Percentiles rank a stretch among this genome's conserved stretches.
phyloP scores from a whole-genome alignment of 2,113 vertebrate genomes.

The Tympanuchus pallidicinctus region DNA sequence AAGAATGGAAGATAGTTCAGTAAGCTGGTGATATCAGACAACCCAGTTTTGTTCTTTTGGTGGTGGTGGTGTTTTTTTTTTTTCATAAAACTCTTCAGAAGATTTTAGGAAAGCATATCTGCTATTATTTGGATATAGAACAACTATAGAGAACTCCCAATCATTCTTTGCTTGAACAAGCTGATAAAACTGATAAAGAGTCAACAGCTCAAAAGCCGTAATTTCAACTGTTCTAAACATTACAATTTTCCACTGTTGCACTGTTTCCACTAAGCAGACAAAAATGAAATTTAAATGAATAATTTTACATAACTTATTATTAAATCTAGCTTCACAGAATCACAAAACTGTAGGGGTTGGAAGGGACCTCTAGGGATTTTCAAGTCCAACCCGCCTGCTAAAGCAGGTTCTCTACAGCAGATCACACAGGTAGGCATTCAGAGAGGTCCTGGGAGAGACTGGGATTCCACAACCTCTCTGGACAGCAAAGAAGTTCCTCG shows the following conservation, averaged over 20 bases:
- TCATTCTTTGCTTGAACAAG: not conserved
- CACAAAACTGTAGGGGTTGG: too few relatives aligned
- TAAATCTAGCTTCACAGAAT: not conserved
- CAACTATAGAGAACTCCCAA: not conserved
- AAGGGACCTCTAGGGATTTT: too few relatives aligned
- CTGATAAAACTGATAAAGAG: not conserved
- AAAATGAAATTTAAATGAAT: not conserved
- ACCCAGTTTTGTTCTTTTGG: not conserved
- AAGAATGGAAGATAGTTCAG: not conserved
- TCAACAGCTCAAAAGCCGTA: not conserved
- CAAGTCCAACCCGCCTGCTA: too few relatives aligned
- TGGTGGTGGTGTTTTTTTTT: not conserved
- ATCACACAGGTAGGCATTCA: too few relatives aligned
- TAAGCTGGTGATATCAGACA: not conserved
- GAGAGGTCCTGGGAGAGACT: too few relatives aligned
- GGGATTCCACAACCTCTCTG: too few relatives aligned
- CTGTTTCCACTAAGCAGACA: not conserved
- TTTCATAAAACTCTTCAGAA: not conserved
- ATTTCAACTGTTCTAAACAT: not conserved
- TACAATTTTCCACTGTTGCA: rapidly evolving
- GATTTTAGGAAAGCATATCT: too few relatives aligned
- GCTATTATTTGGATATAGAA: not conserved
- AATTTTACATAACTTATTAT: not conserved
- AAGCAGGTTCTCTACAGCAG: too few relatives aligned
- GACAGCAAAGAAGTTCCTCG: not conserved